These are phyloP conservation scores for Plumapathes pennacea DNA, from an alignment of 92 coral and sea anemone species.

Conservation along the genomic window DNA sequence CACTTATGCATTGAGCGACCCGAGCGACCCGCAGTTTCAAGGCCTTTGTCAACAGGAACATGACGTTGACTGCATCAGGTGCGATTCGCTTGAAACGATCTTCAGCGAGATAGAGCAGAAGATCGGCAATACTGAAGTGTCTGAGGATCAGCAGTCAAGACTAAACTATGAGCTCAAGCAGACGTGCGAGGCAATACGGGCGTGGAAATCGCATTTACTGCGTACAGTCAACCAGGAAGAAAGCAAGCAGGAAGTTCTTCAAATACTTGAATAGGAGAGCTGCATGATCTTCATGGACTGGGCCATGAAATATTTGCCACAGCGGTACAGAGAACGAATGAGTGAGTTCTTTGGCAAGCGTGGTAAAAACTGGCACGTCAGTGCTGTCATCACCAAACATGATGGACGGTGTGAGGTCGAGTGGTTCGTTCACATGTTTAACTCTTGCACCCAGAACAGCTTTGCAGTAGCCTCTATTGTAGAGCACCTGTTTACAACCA, in stretches of 20 bases:
- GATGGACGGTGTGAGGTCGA: constrained; percentile 24
- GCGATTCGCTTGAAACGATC: too few relatives aligned
- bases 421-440: constrained; percentile 38
- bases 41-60: constrained; percentile 11
- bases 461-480: constrained; percentile 35
- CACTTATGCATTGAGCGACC: constrained; percentile 16
- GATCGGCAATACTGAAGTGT: too few relatives aligned
- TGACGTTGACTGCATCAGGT: too few relatives aligned
- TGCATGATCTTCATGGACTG: constrained; percentile 49
- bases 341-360: constrained; percentile 49
- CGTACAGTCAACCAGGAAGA: constrained; percentile 33
- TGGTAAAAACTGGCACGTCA: constrained; percentile 56
- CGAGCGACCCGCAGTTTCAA: not conserved
- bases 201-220: constrained; percentile 17
- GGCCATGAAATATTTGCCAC: constrained; percentile 46
- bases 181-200: not conserved
- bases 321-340: constrained; percentile 28
- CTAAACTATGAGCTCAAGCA: too few relatives aligned
- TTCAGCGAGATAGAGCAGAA: too few relatives aligned
- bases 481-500: constrained; percentile 14
- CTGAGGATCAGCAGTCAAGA: too few relatives aligned
- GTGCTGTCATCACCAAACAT: constrained; percentile 19
- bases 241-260: constrained; percentile 13
- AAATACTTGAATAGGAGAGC: constrained; percentile 11
- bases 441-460: constrained; percentile 37